Percentiles rank a stretch among this genome's conserved stretches.
Evolutionary conservation across 2,113 vertebrate species (phyloP).

Genomic region (Empidonax traillii): DNA sequence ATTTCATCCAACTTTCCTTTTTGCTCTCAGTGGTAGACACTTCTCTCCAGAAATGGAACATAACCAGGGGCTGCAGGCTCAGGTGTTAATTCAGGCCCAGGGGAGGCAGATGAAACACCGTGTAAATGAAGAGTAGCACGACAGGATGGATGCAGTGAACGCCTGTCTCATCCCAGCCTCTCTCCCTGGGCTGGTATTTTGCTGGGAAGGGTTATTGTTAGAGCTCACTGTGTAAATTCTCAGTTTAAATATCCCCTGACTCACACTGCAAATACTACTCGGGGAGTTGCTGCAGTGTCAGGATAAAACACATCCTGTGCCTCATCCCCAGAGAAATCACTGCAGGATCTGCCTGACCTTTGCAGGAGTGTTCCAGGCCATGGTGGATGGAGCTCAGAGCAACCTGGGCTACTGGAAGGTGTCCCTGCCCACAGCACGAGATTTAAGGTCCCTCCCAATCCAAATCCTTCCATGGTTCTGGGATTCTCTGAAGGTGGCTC

Average conservation of each 20-base stretch:
- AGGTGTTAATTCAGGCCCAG: background rate
- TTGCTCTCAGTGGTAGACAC: background rate
- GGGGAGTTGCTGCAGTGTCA: background rate
- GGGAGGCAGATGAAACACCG: background rate
- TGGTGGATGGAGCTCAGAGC: background rate
- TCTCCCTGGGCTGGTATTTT: background rate
- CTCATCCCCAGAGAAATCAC: background rate
- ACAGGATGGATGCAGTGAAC: background rate
- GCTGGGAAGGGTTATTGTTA: background rate
- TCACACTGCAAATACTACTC: background rate
- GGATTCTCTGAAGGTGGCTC: background rate
- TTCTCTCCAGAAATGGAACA: background rate
- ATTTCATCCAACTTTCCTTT: background rate
- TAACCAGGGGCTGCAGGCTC: background rate
- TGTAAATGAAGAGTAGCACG: background rate
- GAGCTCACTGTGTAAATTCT: conserved; percentile 12
- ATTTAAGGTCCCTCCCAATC: background rate
- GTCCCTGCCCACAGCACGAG: background rate
- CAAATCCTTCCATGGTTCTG: background rate
- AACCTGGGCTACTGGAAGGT: background rate
- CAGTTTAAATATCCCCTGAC: conserved; percentile 44
- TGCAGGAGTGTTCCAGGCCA: background rate
- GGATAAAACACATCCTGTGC: background rate
- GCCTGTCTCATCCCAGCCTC: background rate
- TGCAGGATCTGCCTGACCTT: background rate